A percentile compares a stretch with the other conserved stretches of the same genome.
Evolutionary conservation across 2,888 invertebrate genomes (phyloP).

Genomic region (Platerodrilus igneus): DNA sequence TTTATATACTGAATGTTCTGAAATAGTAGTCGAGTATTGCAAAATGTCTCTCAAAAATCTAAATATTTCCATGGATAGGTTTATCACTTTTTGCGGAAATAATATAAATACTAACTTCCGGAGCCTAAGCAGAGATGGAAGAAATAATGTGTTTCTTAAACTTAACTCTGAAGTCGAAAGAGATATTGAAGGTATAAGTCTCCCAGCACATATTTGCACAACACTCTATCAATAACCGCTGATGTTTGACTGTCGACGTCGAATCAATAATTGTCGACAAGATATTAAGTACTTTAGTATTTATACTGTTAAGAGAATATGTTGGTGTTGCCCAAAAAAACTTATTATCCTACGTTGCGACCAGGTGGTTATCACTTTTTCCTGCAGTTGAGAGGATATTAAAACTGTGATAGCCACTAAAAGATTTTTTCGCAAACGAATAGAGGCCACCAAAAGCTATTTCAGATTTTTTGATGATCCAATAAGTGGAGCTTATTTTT

Average conservation of each 20-base stretch:
- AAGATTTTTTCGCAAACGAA: constrained; percentile 14
- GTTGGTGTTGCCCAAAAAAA: no score
- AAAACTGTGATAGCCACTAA: constrained; percentile 13
- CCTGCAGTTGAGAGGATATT: constrained; percentile 12
- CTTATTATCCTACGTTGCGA: no score
- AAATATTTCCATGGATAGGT: constrained; percentile 1
- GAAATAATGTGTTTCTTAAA: constrained; percentile 7
- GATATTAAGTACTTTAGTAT: constrained; percentile 6
- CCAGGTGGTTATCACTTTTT: neutral
- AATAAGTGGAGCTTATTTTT: no score
- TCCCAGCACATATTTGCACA: constrained; percentile 15
- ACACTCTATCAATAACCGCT: constrained; percentile 4
- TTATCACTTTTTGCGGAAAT: constrained; percentile 2
- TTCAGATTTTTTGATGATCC: constrained; percentile 7
- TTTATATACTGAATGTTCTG: constrained; percentile 1
- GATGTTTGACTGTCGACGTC: constrained; percentile 8
- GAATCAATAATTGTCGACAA: constrained; percentile 7
- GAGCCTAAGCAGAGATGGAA: constrained; percentile 2
- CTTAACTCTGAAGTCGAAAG: constrained; percentile 1
- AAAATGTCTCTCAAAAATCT: neutral
- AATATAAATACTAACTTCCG: constrained; percentile 8
- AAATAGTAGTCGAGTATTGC: neutral
- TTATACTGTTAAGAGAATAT: no score
- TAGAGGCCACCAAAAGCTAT: constrained; percentile 11
- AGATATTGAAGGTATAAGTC: constrained; percentile 19